phyloP scores from a whole-genome alignment of 1,140 invertebrate genomes.

The Drosophila murphyi region DNA sequence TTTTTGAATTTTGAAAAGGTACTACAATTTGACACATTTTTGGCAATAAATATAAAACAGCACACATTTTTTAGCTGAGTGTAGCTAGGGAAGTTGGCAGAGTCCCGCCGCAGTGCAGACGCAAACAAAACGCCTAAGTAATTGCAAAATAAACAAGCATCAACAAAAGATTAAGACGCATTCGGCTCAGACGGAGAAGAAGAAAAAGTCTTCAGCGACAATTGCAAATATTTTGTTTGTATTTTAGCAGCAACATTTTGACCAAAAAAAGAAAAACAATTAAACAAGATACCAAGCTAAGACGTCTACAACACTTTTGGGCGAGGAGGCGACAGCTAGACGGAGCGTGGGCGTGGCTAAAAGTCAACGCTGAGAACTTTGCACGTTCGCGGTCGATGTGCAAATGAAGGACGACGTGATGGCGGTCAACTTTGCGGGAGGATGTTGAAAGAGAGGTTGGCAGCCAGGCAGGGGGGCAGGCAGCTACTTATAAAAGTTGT shows the following conservation, averaged over 20 bases:
- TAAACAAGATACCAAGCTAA: conserved; percentile 19
- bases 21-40: too few relatives aligned
- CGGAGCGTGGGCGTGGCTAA: conserved; percentile 18
- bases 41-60: too few relatives aligned
- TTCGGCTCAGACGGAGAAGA: conserved; percentile 12
- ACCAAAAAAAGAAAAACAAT: conserved; percentile 37
- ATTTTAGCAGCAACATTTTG: conserved; percentile 32
- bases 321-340: not conserved
- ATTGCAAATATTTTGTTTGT: conserved; percentile 71
- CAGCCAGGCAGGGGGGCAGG: not conserved
- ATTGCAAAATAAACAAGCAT: conserved; percentile 84
- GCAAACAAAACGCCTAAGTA: conserved; percentile 83
- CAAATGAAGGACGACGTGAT: conserved; percentile 72
- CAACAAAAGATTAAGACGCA: conserved; percentile 83
- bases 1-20: too few relatives aligned
- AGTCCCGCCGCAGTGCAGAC: conserved; percentile 72
- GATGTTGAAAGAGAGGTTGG: not conserved
- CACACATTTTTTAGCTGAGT: too few relatives aligned
- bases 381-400: conserved; percentile 76
- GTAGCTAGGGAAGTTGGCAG: conserved; percentile 18
- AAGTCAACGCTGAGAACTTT: conserved; percentile 57
- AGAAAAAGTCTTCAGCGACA: conserved; percentile 42
- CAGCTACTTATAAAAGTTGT: conserved; percentile 73
- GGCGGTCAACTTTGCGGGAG: conserved; percentile 49
- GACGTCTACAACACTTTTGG: conserved; percentile 1